Evolutionary conservation across 2,888 invertebrate genomes (phyloP).

Genomic region (Anthophora plumipes): DNA sequence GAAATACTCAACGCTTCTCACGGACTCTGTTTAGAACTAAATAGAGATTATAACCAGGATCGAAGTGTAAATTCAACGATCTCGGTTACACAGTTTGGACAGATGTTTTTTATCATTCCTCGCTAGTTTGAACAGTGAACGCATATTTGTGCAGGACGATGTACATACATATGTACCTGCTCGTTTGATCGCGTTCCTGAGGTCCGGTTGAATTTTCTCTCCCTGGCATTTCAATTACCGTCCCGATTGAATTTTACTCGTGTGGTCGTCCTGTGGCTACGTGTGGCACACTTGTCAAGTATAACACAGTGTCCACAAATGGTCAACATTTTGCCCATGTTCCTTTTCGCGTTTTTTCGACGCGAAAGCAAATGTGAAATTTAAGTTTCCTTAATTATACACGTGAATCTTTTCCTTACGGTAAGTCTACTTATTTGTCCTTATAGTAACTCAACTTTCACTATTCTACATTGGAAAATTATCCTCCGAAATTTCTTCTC

Average conservation of each 20-base stretch:
- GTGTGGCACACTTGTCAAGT: neutral
- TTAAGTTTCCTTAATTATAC: too few relatives aligned
- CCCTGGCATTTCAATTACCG: slow-evolving; percentile 20
- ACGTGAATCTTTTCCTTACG: too few relatives aligned
- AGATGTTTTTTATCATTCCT: slow-evolving; percentile 3
- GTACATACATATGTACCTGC: too few relatives aligned
- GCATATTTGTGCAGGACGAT: neutral
- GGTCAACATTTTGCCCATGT: neutral
- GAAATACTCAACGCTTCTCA: neutral
- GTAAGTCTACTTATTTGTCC: too few relatives aligned
- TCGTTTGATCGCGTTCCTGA: slow-evolving; percentile 20
- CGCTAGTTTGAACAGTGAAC: neutral
- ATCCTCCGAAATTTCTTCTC: too few relatives aligned
- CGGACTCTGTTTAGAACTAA: neutral
- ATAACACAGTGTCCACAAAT: neutral
- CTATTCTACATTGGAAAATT: too few relatives aligned
- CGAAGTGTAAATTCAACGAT: neutral
- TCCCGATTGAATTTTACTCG: slow-evolving; percentile 8
- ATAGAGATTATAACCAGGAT: neutral
- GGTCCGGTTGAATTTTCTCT: slow-evolving; percentile 10
- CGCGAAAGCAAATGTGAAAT: neutral
- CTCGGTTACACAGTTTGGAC: neutral
- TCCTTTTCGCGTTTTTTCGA: neutral
- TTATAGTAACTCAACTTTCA: too few relatives aligned
- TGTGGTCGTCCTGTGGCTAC: neutral